Base-by-base conservation (phyloP, 2,797 vertebrate species). In the Hyperoplus lanceolatus region DNA sequence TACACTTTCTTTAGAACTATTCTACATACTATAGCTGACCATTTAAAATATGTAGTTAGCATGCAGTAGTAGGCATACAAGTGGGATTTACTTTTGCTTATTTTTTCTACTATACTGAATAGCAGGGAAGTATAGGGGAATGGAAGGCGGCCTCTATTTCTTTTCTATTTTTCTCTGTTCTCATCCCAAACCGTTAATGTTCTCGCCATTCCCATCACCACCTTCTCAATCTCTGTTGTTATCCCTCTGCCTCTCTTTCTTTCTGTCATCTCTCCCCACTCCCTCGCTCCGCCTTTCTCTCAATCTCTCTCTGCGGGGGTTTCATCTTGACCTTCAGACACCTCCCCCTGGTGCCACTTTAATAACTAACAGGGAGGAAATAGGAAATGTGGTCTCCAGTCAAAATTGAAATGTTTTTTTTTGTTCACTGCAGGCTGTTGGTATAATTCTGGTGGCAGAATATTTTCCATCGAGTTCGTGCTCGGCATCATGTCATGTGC, bases 251-350 rank as follows among this genome's bases (percentile, higher is more conserved):
- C 66, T 80, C 80, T 80, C 70, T 56, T 50, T 78, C 78, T 65
- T 50, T 78, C 78, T 65, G 67, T 82, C 87, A 84, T 80, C 74
- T 73, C 75, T 45, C 38, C 50, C 41, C 74, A 3, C 29, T 68
- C 65, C 2, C 55, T 70, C 49, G 45, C 73, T 58, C 77, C 43
- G n/a, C 16, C n/a, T 65, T 8, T n/a, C 70, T 81, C 78, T 85
- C 73, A n/a, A n/a, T 49, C 77, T 61, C 73, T 80, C 71, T 85
- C 87, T 90, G 68, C 1, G 8, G 63, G 80, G 66, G 86, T 90
- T 91, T 90, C 88, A 88, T 91, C 81, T 90, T 91, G 92, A 94
- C 92, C 93, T 93, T 93, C 90, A 92, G 59, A 91, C 84, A 85
- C 89, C 87, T 89, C 77, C 90, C 89, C 86, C 87, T 73, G 83